Evolutionary conservation across 2,888 invertebrate species (phyloP).

Genomic region (Myopa testacea): DNA sequence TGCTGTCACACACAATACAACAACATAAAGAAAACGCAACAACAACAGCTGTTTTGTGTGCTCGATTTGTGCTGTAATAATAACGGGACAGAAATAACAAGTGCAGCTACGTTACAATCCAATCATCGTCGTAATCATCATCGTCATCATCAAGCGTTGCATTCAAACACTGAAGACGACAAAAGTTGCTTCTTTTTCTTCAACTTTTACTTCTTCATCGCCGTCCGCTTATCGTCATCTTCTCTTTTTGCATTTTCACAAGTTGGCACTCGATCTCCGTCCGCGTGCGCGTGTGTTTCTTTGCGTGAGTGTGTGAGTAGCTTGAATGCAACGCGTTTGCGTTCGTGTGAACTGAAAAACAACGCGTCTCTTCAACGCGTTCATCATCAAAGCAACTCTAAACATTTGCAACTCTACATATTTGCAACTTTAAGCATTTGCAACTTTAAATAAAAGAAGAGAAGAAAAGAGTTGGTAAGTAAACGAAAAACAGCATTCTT

Average conservation of each 20-base stretch:
- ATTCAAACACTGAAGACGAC: background rate
- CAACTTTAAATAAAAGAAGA: background rate
- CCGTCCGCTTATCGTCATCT: background rate
- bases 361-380: too few species aligned
- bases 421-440: too few species aligned
- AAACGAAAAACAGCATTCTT: background rate
- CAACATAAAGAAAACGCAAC: constrained; percentile 48
- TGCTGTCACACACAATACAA: constrained; percentile 50
- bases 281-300: background rate
- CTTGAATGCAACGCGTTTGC: background rate
- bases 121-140: constrained; percentile 14
- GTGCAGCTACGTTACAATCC: constrained; percentile 24
- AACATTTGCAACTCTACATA: too few species aligned
- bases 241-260: background rate
- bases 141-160: background rate
- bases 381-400: too few species aligned
- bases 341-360: background rate
- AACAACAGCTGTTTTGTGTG: constrained; percentile 39
- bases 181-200: background rate
- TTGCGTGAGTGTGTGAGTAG: background rate
- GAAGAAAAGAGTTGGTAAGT: background rate
- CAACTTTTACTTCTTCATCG: background rate
- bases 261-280: background rate
- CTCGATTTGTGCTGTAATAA: constrained; percentile 55
- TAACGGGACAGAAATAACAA: constrained; percentile 47